These are phyloP conservation scores for Chrysocyon brachyurus DNA, from an alignment of 2,797 vertebrate genomes.

Conservation along the genomic window DNA sequence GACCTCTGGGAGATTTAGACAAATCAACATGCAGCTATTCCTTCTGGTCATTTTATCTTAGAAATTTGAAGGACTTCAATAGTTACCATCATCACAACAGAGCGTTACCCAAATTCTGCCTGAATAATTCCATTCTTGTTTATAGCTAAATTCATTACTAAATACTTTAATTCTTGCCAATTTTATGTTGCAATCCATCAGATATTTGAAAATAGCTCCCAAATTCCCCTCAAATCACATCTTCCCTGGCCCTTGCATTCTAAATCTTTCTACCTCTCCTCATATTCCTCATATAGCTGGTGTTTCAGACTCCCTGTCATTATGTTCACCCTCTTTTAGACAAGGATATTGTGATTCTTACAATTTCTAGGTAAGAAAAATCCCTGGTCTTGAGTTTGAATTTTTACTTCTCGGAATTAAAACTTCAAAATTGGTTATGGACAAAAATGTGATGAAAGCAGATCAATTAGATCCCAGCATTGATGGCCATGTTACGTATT, in stretches of 20 bases:
- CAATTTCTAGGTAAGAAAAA: conserved; percentile 5
- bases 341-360: neutral
- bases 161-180: neutral
- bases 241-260: neutral
- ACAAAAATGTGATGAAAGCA: neutral
- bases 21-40: neutral
- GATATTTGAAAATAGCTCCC: conserved; percentile 3
- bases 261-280: neutral
- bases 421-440: neutral
- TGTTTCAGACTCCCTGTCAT: neutral
- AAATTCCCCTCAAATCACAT: neutral
- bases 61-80: neutral
- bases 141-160: neutral
- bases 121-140: neutral
- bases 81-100: neutral
- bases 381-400: neutral
- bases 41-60: neutral
- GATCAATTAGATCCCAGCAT: neutral
- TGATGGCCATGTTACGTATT: neutral
- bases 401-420: neutral
- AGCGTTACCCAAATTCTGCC: neutral
- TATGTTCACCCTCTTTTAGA: neutral
- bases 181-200: neutral
- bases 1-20: neutral
- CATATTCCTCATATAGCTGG: neutral